Evolutionary conservation across 2,888 invertebrate genomes (phyloP), one percentile per base, ranked within the genome.

Genomic region (Podotricha telesiphe): DNA sequence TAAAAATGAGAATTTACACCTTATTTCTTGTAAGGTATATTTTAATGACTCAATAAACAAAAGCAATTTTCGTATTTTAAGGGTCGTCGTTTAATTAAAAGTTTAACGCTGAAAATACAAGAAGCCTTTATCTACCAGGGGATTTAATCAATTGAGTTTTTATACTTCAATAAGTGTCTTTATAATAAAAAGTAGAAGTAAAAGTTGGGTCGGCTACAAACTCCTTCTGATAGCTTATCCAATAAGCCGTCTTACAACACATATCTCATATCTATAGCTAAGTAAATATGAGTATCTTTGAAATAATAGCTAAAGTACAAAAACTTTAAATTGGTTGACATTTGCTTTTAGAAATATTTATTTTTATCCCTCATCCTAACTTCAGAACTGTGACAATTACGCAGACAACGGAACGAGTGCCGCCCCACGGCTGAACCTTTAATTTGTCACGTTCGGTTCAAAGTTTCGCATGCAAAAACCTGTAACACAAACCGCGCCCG

Each of bases 401-500:
- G 69, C 65, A 69, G 72, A 72, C 73, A 75, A 70, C 73, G 73
- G 73, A 74, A 73, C 74, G 74, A 75, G 71, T 70, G 70, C 58
- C 69, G 71, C 69, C 65, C 65, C 61, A 68, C 66, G 70, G 67
- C 67, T 69, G 75, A 73, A 74, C 72, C 74, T 66, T 70, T 71
- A 76, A 74, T 74, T 73, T 73, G 75, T 77, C 77, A 76, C 76
- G 77, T 77, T 72, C 69, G 71, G 71, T 71, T 62, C 72, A 71
- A 78, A 77, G 71, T 79, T 77, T 78, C 73, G 74, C 76, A 76
- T 78, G 79, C 79, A 81, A 81, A 88, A 85, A 85, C 80, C 79
- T 75, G 85, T 84, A 87, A 86, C 82, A 84, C 85, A 86, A 85
- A 86, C 85, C 83, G 79, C 78, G 73, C 73, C 76, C 80, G 85